Conservation (phyloP, 2,888 invertebrate species). For the Argynnis bischoffii region DNA sequence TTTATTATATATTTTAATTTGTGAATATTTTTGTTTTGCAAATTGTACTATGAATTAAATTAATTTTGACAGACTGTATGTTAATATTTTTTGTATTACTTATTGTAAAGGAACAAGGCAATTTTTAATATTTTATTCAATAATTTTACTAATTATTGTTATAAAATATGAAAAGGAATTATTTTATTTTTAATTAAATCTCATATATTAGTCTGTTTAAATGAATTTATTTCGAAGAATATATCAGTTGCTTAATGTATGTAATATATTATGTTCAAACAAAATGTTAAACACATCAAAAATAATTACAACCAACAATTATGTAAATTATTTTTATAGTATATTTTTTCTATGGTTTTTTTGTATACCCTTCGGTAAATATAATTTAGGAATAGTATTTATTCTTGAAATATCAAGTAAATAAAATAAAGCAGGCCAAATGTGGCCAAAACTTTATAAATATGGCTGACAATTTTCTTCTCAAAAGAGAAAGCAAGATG, state of each 20-base stretch:
- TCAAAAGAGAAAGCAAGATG: no score
- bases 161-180: neutral
- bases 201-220: constrained; percentile 7
- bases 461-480: no score
- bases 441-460: constrained; percentile 4
- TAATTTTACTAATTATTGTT: constrained; percentile 14
- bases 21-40: constrained; percentile 4
- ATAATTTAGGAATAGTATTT: constrained; percentile 9
- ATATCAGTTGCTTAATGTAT: neutral
- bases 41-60: constrained; percentile 25
- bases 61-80: constrained; percentile 17
- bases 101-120: neutral
- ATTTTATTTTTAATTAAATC: neutral
- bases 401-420: constrained; percentile 5
- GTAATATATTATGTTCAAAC: neutral
- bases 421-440: neutral
- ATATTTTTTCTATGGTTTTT: constrained; percentile 1
- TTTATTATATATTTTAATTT: neutral
- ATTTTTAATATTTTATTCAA: constrained; percentile 11
- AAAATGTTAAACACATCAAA: no score
- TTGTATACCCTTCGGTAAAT: neutral
- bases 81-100: neutral
- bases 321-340: neutral
- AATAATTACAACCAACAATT: no score
- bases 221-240: constrained; percentile 1